Conservation (phyloP, 2,113 vertebrate genomes). For the Tautogolabrus adspersus region DNA sequence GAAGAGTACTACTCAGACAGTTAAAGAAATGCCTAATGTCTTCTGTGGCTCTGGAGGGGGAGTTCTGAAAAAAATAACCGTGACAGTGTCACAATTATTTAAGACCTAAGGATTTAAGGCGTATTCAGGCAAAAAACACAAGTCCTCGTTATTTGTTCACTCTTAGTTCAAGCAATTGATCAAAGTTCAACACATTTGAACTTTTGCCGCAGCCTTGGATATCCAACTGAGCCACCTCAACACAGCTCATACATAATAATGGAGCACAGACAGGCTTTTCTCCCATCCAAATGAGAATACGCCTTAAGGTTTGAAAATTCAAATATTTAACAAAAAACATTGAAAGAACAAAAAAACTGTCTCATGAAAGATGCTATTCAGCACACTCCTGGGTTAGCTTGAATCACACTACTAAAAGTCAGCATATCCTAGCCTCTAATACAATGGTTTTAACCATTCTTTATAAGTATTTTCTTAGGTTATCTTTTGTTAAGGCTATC, state of each 20-base stretch:
- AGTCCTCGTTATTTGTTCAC: background rate
- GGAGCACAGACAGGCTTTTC: background rate
- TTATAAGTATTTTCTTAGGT: background rate
- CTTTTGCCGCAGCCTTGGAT: background rate
- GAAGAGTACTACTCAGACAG: background rate
- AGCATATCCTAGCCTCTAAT: background rate
- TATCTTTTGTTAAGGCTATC: background rate
- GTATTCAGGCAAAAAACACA: background rate
- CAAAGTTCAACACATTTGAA: background rate
- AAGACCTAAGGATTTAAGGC: too few species aligned
- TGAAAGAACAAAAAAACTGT: background rate
- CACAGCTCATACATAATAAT: background rate
- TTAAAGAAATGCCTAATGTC: background rate
- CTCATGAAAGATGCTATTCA: too few species aligned
- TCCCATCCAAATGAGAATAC: background rate
- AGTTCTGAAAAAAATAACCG: background rate
- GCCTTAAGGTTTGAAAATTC: background rate
- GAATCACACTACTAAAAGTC: background rate
- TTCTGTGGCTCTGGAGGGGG: background rate
- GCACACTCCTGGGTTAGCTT: too few species aligned
- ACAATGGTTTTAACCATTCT: background rate
- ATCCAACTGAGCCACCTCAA: background rate
- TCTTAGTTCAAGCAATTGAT: constrained; percentile 2
- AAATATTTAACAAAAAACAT: background rate
- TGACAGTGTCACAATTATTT: too few species aligned